Evolutionary conservation across 2,113 vertebrate genomes (phyloP).

Genomic region (Pseudopodoces humilis): DNA sequence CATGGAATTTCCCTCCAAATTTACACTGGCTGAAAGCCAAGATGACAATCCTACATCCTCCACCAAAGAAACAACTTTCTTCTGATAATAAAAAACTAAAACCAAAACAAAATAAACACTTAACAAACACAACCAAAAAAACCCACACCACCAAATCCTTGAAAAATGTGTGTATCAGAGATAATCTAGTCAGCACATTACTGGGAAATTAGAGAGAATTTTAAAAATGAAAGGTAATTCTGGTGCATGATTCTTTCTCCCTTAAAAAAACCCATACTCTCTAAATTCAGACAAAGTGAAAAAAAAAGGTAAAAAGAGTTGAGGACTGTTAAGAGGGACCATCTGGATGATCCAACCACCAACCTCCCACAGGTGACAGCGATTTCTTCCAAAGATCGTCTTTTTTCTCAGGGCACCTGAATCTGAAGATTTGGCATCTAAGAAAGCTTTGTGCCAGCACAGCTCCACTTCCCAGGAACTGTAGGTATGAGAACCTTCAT

Average conservation of each 20-base stretch:
- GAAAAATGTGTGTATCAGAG: not conserved
- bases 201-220: not conserved
- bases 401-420: not conserved
- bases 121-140: not conserved
- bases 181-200: not conserved
- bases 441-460: not conserved
- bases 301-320: not conserved
- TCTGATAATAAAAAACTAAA: not conserved
- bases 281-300: not conserved
- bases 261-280: not conserved
- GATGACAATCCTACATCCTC: not conserved
- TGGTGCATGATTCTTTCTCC: not conserved
- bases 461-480: not conserved
- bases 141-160: not conserved
- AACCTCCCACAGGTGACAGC: not conserved
- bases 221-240: not conserved
- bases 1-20: slow-evolving; percentile 16
- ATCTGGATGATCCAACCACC: not conserved
- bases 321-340: not conserved
- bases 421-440: not conserved
- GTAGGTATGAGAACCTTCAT: not conserved
- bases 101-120: not conserved
- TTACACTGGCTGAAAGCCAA: not conserved
- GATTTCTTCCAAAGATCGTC: not conserved
- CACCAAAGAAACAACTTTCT: not conserved